A percentile compares a stretch with the other conserved stretches of the same genome.
phyloP scores from a whole-genome alignment of 2,888 invertebrate species.

The Tachystola acroxantha region DNA sequence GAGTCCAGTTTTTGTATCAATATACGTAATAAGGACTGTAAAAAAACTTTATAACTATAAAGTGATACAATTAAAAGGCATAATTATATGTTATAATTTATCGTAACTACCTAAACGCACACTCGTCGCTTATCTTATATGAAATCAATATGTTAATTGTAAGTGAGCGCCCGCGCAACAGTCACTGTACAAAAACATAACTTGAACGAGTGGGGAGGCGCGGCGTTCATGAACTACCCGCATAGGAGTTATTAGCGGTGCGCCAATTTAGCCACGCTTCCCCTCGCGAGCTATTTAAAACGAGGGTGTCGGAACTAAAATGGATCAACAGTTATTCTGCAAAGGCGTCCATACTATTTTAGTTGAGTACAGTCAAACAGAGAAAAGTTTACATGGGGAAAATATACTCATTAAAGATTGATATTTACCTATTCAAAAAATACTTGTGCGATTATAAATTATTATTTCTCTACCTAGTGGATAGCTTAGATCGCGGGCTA shows the following conservation, averaged over 20 bases:
- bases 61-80: conserved; percentile 25
- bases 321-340: conserved; percentile 36
- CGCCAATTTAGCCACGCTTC: conserved; percentile 60
- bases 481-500: too few species aligned
- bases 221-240: conserved; percentile 48
- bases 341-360: too few species aligned
- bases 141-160: conserved; percentile 63
- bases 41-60: conserved; percentile 14
- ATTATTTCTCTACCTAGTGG: too few species aligned
- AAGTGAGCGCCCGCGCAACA: conserved; percentile 38
- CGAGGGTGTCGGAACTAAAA: conserved; percentile 51
- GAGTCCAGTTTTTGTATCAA: too few species aligned
- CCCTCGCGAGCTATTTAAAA: conserved; percentile 57
- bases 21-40: too few species aligned
- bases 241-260: conserved; percentile 62
- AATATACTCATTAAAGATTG: too few species aligned
- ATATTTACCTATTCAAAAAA: too few species aligned
- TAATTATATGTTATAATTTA: conserved; percentile 30
- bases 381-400: too few species aligned
- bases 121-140: conserved; percentile 41
- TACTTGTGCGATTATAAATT: too few species aligned
- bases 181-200: conserved; percentile 34
- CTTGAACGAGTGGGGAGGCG: conserved; percentile 28
- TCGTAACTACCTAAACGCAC: conserved; percentile 10
- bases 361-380: too few species aligned